Conservation (phyloP, 2,797 vertebrate genomes). For the Luscinia megarhynchos region DNA sequence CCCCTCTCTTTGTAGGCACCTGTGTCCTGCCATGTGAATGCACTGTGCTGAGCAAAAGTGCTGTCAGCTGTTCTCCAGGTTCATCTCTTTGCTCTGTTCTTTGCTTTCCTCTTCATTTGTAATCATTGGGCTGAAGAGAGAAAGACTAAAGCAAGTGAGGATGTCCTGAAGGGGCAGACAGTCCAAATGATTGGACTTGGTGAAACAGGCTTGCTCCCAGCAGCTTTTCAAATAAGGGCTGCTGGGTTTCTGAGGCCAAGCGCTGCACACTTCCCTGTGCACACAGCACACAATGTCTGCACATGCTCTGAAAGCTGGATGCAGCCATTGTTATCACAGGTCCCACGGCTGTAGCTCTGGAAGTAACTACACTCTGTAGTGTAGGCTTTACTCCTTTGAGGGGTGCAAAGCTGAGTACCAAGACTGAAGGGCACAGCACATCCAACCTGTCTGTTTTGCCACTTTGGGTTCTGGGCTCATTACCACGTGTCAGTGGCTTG, state of each 20-base stretch:
- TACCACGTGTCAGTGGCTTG: accelerated
- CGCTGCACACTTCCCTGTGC: neutral
- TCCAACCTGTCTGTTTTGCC: neutral
- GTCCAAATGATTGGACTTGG: conserved; percentile 23
- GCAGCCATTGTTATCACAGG: neutral
- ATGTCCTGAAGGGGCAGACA: conserved; percentile 28
- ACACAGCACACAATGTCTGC: accelerated
- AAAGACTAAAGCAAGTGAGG: conserved; percentile 8
- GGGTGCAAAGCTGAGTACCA: neutral
- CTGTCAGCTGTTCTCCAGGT: conserved; percentile 42
- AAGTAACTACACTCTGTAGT: neutral
- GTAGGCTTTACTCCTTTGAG: neutral
- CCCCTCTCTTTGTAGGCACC: conserved; percentile 24
- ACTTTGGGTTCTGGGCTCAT: neutral
- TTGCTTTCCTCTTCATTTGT: conserved; percentile 39
- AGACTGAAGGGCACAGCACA: neutral
- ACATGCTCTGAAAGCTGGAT: neutral
- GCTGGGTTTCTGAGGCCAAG: conserved; percentile 6
- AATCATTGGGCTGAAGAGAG: neutral
- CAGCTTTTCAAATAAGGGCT: neutral
- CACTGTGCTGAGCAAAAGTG: neutral
- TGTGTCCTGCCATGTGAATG: conserved; percentile 39
- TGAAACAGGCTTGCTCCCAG: conserved; percentile 5
- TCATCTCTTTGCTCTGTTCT: conserved; percentile 16
- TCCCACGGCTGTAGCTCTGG: neutral